Percentiles rank a stretch among this genome's conserved stretches.
phyloP scores from a whole-genome alignment of 2,797 vertebrate species.

The Buceros bicornis region DNA sequence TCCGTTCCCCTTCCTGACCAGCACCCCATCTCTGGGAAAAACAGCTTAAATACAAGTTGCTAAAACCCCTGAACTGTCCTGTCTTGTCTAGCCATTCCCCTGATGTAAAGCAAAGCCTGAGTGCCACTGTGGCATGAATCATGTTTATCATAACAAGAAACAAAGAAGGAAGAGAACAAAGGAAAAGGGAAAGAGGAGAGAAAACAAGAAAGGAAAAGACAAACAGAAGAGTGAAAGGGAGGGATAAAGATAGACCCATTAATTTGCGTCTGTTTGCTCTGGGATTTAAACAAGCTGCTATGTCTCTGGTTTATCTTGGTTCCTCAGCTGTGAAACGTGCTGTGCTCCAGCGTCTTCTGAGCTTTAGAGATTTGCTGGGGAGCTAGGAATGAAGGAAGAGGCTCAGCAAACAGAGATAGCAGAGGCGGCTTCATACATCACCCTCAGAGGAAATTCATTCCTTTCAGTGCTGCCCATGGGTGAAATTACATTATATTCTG shows the following conservation, averaged over 20 bases:
- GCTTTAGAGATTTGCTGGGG: conserved; percentile 75
- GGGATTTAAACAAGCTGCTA: conserved; percentile 55
- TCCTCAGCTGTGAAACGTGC: conserved; percentile 79
- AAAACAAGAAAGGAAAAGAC: conserved; percentile 8
- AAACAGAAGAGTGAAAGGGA: conserved; percentile 37
- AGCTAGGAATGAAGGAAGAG: conserved; percentile 56
- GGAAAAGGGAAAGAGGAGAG: conserved; percentile 11
- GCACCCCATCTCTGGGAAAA: not conserved
- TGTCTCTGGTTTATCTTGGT: conserved; percentile 78
- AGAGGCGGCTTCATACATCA: conserved; percentile 70
- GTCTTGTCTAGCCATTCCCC: not conserved
- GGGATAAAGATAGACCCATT: conserved; percentile 70
- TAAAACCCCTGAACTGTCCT: not conserved
- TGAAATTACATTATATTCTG: conserved; percentile 81
- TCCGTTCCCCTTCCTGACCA: not conserved
- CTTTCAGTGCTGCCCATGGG: conserved; percentile 80
- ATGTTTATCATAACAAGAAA: conserved; percentile 69
- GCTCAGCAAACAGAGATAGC: conserved; percentile 69
- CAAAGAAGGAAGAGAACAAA: conserved; percentile 72
- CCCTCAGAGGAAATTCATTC: conserved; percentile 59
- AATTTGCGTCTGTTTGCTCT: conserved; percentile 71
- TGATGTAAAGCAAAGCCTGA: conserved; percentile 21
- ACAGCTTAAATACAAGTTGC: not conserved
- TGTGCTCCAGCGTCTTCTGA: conserved; percentile 61
- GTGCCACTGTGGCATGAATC: conserved; percentile 42